Evolutionary conservation across 2,113 vertebrate species (phyloP).

Genomic region (Muscicapa adusta): DNA sequence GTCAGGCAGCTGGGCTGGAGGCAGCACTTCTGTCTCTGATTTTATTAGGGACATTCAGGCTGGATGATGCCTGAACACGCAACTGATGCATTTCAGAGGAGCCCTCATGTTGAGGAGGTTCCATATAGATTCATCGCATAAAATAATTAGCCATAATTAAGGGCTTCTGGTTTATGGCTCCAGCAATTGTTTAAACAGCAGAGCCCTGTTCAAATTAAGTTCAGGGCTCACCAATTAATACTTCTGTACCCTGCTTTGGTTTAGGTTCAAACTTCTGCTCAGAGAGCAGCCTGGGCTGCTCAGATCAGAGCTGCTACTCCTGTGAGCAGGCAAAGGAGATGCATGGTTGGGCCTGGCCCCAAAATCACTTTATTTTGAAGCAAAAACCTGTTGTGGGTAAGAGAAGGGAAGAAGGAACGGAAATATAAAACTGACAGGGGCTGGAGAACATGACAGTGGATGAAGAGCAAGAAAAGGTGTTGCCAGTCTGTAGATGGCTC

Average conservation of each 20-base stretch:
- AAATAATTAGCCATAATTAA: slow-evolving; percentile 64
- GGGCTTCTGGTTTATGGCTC: slow-evolving; percentile 59
- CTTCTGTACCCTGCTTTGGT: not conserved
- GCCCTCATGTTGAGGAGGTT: slow-evolving; percentile 33
- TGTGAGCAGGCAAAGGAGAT: not conserved
- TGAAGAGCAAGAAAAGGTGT: not conserved
- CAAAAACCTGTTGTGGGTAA: not conserved
- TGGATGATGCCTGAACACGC: slow-evolving; percentile 23
- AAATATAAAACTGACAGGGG: not conserved
- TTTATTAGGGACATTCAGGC: not conserved
- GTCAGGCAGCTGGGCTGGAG: not conserved
- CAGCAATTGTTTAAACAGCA: slow-evolving; percentile 49
- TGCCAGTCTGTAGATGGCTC: not conserved
- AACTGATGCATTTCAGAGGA: slow-evolving; percentile 14
- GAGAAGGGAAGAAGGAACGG: not conserved
- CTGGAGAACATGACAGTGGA: too few species aligned
- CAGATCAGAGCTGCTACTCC: not conserved
- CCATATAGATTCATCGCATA: slow-evolving; percentile 20
- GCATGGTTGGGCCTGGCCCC: fast-evolving
- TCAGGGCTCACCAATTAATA: slow-evolving; percentile 14
- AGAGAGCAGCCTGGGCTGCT: not conserved
- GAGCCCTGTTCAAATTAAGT: slow-evolving; percentile 37
- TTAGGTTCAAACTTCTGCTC: slow-evolving; percentile 1
- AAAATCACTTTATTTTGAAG: not conserved
- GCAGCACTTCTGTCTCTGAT: not conserved